Evolutionary conservation across 1,140 invertebrate species (phyloP), one percentile per base, ranked within the genome.

Genomic region (Mya arenaria): DNA sequence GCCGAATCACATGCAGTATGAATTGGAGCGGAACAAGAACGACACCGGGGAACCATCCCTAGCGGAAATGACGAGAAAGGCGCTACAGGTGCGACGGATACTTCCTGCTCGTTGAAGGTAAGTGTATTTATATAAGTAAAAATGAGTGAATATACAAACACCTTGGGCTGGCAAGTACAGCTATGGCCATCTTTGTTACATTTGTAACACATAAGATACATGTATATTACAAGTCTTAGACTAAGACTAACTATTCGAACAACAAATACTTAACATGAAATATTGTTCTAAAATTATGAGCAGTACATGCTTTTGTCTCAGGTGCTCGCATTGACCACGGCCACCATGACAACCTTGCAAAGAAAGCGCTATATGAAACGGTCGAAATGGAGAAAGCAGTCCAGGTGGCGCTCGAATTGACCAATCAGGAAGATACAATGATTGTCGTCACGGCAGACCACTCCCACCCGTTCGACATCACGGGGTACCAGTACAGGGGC

Each of bases 381-480:
- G 90, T 96, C 0, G 95, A 95, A 19, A 94, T 99, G 66, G 96
- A 97, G 56, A 94, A 96, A 44, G 90, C 91, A 1, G 94, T 99
- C 1, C 93, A 95, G 60, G 89, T 93, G 0, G 96, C 96, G 0
- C 44, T 96, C 1, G 84, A 93, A 23, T 92, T 96, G 87, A 95
- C 94, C 0, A 85, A 94, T 66, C 78, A 92, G 3, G 89, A 94
- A 0, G 95, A 98, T 63, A 98, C 97, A 0, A 92, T 98, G 4
- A 94, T 98, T 0, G 95, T 98, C n/a, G 97, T 98, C 4, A 98
- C 97, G 0, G 96, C 96, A 72, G 98, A 98, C 93, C 97, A 98
- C 91, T 95, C 93, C 0, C 94, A 94, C 85, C 90, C 87, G 4
- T 90, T 93, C 79, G 87, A 85, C 66, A 89, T 92, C 2, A 88